Evolutionary conservation across 2,797 vertebrate species (phyloP).

Genomic region (Aythya fuligula): DNA sequence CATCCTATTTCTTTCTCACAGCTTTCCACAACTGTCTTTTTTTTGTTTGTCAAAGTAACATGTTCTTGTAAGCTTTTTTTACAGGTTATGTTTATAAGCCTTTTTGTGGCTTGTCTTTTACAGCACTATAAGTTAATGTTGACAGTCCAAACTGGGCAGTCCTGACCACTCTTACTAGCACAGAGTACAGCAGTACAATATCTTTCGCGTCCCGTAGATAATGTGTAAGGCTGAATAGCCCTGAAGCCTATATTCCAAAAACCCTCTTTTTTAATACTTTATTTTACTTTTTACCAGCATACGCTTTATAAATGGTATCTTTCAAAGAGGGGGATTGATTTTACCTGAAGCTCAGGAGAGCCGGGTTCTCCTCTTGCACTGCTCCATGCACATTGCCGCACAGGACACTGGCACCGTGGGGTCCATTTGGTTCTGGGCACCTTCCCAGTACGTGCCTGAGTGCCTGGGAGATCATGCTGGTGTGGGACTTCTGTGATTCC

Average conservation of each 20-base stretch:
- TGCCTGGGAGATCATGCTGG: background rate
- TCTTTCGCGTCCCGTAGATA: background rate
- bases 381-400: rapidly evolving
- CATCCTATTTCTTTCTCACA: background rate
- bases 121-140: background rate
- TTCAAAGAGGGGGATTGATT: background rate
- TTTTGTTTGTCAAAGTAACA: background rate
- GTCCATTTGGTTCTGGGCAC: rapidly evolving
- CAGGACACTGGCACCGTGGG: rapidly evolving
- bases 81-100: background rate
- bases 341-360: background rate
- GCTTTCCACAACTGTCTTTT: background rate
- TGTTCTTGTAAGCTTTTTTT: background rate
- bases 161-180: background rate
- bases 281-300: background rate
- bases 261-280: background rate
- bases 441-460: rapidly evolving
- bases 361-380: rapidly evolving
- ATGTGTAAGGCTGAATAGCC: background rate
- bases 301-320: background rate
- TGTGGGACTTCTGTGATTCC: background rate
- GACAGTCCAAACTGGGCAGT: background rate
- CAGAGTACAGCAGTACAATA: background rate
- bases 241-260: background rate
- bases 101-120: background rate